Base-by-base conservation (phyloP, 2,888 invertebrate genomes). In the Ophion slaviceki region DNA sequence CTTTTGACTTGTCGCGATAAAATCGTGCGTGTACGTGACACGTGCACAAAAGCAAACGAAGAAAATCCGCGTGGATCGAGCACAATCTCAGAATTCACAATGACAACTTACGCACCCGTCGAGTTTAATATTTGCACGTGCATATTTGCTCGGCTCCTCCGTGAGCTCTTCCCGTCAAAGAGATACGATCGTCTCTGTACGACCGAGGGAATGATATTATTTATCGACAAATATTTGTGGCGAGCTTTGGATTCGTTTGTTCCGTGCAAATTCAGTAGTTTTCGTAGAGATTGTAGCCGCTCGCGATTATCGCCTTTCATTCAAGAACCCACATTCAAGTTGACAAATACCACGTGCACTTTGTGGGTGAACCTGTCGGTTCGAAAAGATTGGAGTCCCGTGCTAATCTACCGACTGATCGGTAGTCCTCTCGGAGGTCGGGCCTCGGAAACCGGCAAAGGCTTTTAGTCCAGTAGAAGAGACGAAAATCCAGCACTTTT, bases 241-340 rank as follows among this genome's bases (percentile, higher is more conserved):
- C 17, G 24, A 71, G 62, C 72, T 78, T 47, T 70, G 17, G 6
- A 7, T 14, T 6, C 70, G 68, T 85, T 20, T 85, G 45, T 75
- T 62, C 62, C 45, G 32, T 28, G 77, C 11, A 68, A 80, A 78
- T 81, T 75, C 71, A 47, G 78, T 64, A 74, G 81, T 78, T 85
- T 57, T 45, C 66, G 45, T 59, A 32, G 28, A 62, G 71, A 77
- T 80, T 76, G 47, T 17, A 14, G 20, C 24, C 57, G 5, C 20
- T 10, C 64, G 45, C 24, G 20, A 47, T 47, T 47, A 47, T 47
- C 47, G 14, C 40, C 40, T 61, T 80, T 67, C 40, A 66, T 67
- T 71, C 67, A 66, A 70, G 10, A 24, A 71, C 59, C 47, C 53
- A 71, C 62, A 67, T 14, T 14, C 47, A 4, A 47, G 47, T 36